Evolutionary conservation across 2,113 vertebrate species (phyloP), one percentile per base, ranked within the genome.

Genomic region (Hippocampus mohnikei): DNA sequence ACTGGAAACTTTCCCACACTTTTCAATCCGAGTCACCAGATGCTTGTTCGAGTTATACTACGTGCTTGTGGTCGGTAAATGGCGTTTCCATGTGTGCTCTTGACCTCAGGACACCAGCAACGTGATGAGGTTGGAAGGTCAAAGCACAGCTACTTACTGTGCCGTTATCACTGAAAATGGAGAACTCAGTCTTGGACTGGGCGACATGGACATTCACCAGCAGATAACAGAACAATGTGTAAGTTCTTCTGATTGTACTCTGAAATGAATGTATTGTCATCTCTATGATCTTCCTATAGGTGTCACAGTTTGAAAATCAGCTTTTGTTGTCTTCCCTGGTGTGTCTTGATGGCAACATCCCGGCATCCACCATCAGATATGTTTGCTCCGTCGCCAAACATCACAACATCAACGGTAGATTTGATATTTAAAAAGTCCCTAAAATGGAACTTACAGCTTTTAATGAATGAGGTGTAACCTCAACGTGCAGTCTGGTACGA

Each of bases 131-230:
- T 65, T 93, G 29, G 67, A 80, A 33, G 85, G 77, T 48, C 88
- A 90, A 15, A 89, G 75, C 70, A 93, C 93, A 7, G 93, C 93
- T 1, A 93, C 91, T 1, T 93, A 93, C 79, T 93, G 91, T 69
- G 91, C 71, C 11, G 88, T 93, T 8, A 91, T 93, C 61, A 85
- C 76, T 25, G 83, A 89, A 60, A 87, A 72, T 3, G 95, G 95
- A 67, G 95, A 96, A 68, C 81, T 96, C 77, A 93, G 86, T 75
- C n/a, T 96, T 0, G 94, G 93, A 67, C 55, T 97, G 84, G 95
- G 95, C 50, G 95, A 97, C 79, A 96, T 97, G 95, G 95, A 94
- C 69, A 90, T 96, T 83, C 95, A 97, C 76, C 89, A 91, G 12
- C 91, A 92, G 80, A 95, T 97, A 80, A 95, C 94, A 58, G 79